phyloP scores from a whole-genome alignment of 2,113 vertebrate species.

The Leucosticte australis region DNA sequence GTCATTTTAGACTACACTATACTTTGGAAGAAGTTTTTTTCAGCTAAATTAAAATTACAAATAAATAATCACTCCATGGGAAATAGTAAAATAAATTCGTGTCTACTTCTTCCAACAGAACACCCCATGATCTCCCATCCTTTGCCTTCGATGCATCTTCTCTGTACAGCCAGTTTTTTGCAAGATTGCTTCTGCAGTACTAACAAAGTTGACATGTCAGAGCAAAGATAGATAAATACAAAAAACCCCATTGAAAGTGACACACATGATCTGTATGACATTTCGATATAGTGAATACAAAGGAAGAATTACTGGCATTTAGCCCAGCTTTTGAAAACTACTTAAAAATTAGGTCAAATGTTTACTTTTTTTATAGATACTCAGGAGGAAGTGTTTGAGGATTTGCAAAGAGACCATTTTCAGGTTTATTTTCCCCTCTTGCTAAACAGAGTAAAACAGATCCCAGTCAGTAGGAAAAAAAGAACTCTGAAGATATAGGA shows the following conservation, averaged over 20 bases:
- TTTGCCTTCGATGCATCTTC: constrained; percentile 79
- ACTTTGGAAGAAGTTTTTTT: not conserved
- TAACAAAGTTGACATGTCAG: constrained; percentile 34
- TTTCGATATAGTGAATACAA: not conserved
- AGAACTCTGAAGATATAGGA: not conserved
- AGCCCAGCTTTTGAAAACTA: not conserved
- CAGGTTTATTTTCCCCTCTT: not conserved
- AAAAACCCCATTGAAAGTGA: not conserved
- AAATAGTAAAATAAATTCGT: not conserved
- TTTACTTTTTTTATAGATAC: not conserved
- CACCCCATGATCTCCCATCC: constrained; percentile 64
- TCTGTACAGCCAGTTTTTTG: constrained; percentile 91
- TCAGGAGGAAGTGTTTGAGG: not conserved
- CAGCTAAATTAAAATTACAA: not conserved
- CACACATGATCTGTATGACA: not conserved
- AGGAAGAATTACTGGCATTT: not conserved
- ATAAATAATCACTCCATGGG: not conserved
- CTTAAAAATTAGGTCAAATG: not conserved
- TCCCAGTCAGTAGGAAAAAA: not conserved
- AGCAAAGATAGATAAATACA: not conserved
- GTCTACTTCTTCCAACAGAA: constrained; percentile 75
- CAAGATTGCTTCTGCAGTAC: constrained; percentile 88
- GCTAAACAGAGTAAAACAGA: not conserved
- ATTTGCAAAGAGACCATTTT: not conserved
- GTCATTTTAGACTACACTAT: not conserved